These are phyloP conservation scores for Acrocephalus scirpaceus DNA, from an alignment of 2,797 vertebrate species.

Conservation along the genomic window DNA sequence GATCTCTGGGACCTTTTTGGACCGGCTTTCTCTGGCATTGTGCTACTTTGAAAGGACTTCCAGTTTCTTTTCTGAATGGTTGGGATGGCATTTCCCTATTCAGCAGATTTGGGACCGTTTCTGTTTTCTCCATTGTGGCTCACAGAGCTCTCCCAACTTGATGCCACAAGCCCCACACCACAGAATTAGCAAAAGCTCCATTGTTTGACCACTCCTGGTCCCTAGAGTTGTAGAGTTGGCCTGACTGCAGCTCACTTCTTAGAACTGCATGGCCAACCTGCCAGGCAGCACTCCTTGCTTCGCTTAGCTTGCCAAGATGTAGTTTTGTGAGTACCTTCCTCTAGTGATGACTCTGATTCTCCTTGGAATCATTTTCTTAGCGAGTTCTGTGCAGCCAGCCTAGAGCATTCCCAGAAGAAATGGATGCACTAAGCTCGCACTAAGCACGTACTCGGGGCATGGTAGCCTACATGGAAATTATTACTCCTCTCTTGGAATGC, in stretches of 20 bases:
- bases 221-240: not conserved
- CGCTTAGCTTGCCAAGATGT: not conserved
- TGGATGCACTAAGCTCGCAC: not conserved
- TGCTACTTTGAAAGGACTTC: slow-evolving; percentile 46
- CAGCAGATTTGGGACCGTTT: slow-evolving; percentile 51
- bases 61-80: slow-evolving; percentile 27
- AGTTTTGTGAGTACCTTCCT: not conserved
- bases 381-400: not conserved
- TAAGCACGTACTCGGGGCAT: not conserved
- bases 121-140: not conserved
- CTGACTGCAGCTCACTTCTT: not conserved
- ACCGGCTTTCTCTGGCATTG: slow-evolving; percentile 3
- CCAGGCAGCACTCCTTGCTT: not conserved
- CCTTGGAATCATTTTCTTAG: slow-evolving; percentile 3
- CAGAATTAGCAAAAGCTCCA: slow-evolving; percentile 14
- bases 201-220: slow-evolving; percentile 6
- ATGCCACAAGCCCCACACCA: not conserved
- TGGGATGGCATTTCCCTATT: slow-evolving; percentile 52
- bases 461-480: not conserved
- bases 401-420: not conserved
- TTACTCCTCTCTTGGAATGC: not conserved
- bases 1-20: slow-evolving; percentile 28
- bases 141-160: not conserved
- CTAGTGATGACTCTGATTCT: slow-evolving; percentile 1
- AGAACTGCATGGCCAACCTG: not conserved